A percentile compares a stretch with the other conserved stretches of the same genome.
These are phyloP conservation scores for Synanthedon andrenaeformis DNA, from an alignment of 2,888 invertebrate species.

Conservation along the genomic window DNA sequence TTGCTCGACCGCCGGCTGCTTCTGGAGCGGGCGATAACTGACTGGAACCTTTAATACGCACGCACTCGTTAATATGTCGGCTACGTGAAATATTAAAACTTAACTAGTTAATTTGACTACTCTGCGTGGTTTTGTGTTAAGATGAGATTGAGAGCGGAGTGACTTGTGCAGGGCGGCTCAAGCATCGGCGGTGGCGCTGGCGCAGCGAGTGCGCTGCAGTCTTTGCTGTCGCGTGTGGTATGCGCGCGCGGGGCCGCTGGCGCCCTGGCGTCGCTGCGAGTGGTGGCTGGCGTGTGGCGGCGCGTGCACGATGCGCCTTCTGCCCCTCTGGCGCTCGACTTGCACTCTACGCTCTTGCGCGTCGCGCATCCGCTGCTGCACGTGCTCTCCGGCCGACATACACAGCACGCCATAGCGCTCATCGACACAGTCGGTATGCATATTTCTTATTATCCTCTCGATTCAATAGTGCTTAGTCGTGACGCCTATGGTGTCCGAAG, in stretches of 20 bases:
- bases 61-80: no score
- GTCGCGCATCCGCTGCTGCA: constrained; percentile 78
- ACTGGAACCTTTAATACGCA: no score
- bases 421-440: constrained; percentile 73
- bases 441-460: constrained; percentile 24
- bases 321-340: constrained; percentile 41
- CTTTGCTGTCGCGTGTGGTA: constrained; percentile 46
- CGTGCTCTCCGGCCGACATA: constrained; percentile 75
- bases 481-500: no score
- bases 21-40: no score
- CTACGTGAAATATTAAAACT: no score
- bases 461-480: no score
- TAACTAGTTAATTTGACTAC: no score
- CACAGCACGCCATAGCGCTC: constrained; percentile 76
- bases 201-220: constrained; percentile 42
- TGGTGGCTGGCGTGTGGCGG: constrained; percentile 76
- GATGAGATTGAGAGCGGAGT: no score
- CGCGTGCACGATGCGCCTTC: constrained; percentile 77
- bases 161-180: constrained; percentile 33
- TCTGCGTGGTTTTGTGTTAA: no score
- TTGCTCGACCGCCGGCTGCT: no score
- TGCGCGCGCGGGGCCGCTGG: constrained; percentile 39
- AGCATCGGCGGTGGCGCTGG: constrained; percentile 50
- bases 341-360: constrained; percentile 68
- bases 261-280: constrained; percentile 34